These are phyloP conservation scores for Hydrocynus forskahlii DNA, from an alignment of 2,797 vertebrate genomes.

Conservation along the genomic window DNA sequence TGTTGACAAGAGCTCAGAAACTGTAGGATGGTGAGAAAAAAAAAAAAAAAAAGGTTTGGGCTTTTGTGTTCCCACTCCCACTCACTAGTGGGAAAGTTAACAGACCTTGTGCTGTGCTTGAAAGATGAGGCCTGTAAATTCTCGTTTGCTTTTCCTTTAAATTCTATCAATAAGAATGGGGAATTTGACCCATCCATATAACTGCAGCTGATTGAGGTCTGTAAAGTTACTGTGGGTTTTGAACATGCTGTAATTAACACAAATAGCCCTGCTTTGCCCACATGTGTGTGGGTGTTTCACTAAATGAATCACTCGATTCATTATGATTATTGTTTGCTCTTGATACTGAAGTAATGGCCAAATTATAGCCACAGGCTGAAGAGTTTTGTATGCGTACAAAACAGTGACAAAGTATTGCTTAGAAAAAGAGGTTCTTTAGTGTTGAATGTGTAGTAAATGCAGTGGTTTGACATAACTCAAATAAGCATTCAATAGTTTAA, in stretches of 20 bases:
- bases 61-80: constrained; percentile 54
- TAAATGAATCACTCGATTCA: background rate
- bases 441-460: too few relatives aligned
- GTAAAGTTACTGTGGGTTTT: constrained; percentile 12
- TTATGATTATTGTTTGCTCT: background rate
- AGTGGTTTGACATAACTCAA: too few relatives aligned
- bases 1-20: constrained; percentile 35
- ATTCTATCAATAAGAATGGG: constrained; percentile 7
- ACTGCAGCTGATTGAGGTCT: background rate
- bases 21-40: constrained; percentile 45
- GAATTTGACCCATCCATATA: constrained; percentile 20
- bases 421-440: too few relatives aligned
- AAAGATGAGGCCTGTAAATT: constrained; percentile 5
- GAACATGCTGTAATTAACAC: constrained; percentile 17
- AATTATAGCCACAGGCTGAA: background rate
- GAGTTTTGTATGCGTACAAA: too few relatives aligned
- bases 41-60: constrained; percentile 17
- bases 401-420: too few relatives aligned
- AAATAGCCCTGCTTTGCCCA: constrained; percentile 4
- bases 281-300: background rate
- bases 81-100: constrained; percentile 43
- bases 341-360: background rate
- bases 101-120: constrained; percentile 38
- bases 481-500: too few relatives aligned
- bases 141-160: constrained; percentile 37